These are phyloP conservation scores for Pantherophis alleghaniensis DNA, from an alignment of 2,797 vertebrate species.

Conservation along the genomic window DNA sequence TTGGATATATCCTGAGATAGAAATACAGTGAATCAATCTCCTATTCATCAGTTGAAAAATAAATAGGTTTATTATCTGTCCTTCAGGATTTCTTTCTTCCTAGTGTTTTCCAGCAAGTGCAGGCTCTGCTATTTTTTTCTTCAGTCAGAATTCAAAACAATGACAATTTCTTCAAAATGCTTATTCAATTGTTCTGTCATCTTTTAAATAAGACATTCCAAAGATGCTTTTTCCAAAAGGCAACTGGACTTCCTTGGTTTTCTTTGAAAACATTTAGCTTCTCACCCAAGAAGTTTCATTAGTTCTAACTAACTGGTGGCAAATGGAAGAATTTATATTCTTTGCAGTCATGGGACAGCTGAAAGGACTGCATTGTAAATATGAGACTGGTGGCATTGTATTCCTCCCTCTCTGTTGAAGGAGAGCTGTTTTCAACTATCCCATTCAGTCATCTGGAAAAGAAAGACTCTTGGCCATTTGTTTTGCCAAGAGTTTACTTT, in stretches of 20 bases:
- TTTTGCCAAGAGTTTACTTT: background rate
- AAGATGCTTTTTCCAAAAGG: background rate
- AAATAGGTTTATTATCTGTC: background rate
- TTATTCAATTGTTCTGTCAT: background rate
- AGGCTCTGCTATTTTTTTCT: background rate
- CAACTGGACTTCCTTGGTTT: background rate
- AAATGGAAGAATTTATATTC: background rate
- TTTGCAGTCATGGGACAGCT: background rate
- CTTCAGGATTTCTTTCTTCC: background rate
- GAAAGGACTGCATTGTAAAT: background rate
- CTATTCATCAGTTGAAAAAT: background rate
- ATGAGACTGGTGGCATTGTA: background rate
- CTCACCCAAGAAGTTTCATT: background rate
- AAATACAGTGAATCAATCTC: background rate
- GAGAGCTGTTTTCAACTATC: background rate
- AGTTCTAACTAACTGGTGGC: background rate
- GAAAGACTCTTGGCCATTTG: background rate
- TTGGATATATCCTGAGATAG: background rate
- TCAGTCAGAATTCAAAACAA: background rate
- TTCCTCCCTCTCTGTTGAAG: background rate
- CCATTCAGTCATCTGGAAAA: background rate
- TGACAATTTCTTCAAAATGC: background rate
- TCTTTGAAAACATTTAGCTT: background rate
- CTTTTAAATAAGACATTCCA: background rate
- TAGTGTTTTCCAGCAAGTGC: background rate